phyloP scores from a whole-genome alignment of 2,113 vertebrate species.

The Excalfactoria chinensis region DNA sequence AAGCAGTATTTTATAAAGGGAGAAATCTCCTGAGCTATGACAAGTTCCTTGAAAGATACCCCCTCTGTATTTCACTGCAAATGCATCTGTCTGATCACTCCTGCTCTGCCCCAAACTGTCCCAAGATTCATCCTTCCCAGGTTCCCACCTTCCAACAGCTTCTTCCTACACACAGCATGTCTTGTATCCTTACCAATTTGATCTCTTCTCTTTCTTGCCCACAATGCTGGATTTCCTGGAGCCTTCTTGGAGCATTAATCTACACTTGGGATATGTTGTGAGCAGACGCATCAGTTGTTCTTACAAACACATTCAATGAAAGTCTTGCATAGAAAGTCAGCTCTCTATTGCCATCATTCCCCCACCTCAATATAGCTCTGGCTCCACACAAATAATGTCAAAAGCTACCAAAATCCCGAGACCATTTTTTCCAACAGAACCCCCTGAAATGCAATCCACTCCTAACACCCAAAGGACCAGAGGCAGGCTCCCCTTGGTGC shows the following conservation, averaged over 20 bases:
- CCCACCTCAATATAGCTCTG: background rate
- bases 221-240: background rate
- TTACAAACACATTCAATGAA: background rate
- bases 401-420: background rate
- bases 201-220: background rate
- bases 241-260: background rate
- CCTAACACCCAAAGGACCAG: background rate
- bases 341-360: background rate
- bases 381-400: background rate
- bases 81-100: background rate
- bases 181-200: background rate
- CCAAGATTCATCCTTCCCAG: background rate
- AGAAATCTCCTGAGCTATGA: background rate
- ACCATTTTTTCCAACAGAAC: background rate
- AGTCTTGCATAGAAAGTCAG: background rate
- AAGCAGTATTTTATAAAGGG: background rate
- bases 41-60: background rate
- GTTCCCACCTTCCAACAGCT: background rate
- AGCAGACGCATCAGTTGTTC: background rate
- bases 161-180: background rate
- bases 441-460: background rate
- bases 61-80: fast-evolving
- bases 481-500: background rate
- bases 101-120: fast-evolving
- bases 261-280: background rate